Evolutionary conservation across 2,113 vertebrate genomes (phyloP).

Genomic region (Oxyura jamaicensis): DNA sequence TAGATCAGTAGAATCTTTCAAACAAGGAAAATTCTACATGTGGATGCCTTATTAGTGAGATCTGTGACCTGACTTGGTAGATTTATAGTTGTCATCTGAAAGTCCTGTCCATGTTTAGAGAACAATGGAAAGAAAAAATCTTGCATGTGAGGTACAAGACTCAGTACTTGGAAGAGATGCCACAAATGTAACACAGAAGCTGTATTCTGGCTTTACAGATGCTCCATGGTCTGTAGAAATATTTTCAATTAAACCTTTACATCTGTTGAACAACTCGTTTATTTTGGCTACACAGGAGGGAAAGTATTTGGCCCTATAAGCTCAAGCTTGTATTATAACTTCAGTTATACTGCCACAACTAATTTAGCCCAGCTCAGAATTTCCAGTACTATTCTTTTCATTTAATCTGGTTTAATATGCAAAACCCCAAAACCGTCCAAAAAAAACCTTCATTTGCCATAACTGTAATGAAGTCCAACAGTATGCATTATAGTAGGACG

Average conservation of each 20-base stretch:
- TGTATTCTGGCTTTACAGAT: not conserved
- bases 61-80: not conserved
- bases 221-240: not conserved
- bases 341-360: not conserved
- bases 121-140: not conserved
- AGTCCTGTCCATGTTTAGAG: not conserved
- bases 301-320: not conserved
- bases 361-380: not conserved
- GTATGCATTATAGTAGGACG: not conserved
- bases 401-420: conserved; percentile 62
- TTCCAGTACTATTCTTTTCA: conserved; percentile 6
- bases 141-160: not conserved
- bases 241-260: not conserved
- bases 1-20: not conserved
- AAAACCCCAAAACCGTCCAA: conserved; percentile 48
- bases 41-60: not conserved
- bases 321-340: not conserved
- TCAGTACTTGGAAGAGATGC: not conserved
- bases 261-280: not conserved
- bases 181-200: not conserved
- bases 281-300: not conserved
- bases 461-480: conserved; percentile 53
- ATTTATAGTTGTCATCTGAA: not conserved
- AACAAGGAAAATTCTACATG: not conserved
- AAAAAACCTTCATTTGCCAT: not conserved